Evolutionary conservation across 2,113 vertebrate genomes (phyloP).

Genomic region (Myrmecobius fasciatus): DNA sequence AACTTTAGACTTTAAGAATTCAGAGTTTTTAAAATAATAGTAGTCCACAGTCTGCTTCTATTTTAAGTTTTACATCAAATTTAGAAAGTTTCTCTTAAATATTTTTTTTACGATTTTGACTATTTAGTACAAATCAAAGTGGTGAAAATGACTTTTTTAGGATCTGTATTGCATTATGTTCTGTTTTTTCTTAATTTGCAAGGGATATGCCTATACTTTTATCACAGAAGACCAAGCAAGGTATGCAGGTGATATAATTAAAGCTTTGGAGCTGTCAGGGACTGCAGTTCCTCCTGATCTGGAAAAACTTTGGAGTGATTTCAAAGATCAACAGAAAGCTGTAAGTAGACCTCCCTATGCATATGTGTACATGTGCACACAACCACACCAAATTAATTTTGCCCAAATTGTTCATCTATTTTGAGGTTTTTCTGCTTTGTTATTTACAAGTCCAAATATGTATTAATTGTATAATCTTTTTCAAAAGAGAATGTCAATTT

Average conservation of each 20-base stretch:
- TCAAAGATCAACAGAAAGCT: constrained; percentile 98
- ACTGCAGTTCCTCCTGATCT: constrained; percentile 92
- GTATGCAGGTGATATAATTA: constrained; percentile 97
- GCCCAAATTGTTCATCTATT: neutral
- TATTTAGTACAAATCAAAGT: neutral
- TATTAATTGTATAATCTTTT: neutral
- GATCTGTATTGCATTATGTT: neutral
- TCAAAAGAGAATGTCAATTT: neutral
- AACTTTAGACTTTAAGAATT: neutral
- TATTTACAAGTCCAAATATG: neutral
- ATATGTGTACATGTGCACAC: neutral
- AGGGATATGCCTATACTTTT: constrained; percentile 98
- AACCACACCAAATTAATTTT: neutral
- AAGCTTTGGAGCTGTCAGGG: constrained; percentile 95
- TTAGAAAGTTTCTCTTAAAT: neutral
- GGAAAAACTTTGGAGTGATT: constrained; percentile 95
- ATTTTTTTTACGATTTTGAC: neutral
- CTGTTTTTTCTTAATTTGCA: constrained; percentile 29
- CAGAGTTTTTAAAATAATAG: neutral
- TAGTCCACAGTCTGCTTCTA: neutral
- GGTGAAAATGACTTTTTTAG: neutral
- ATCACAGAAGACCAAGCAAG: constrained; percentile 97
- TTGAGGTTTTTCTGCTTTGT: constrained; percentile 18
- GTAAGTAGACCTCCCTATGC: constrained; percentile 82
- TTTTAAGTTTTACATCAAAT: neutral